Conservation (phyloP, 2,113 vertebrate genomes). For the Pandion haliaetus region DNA sequence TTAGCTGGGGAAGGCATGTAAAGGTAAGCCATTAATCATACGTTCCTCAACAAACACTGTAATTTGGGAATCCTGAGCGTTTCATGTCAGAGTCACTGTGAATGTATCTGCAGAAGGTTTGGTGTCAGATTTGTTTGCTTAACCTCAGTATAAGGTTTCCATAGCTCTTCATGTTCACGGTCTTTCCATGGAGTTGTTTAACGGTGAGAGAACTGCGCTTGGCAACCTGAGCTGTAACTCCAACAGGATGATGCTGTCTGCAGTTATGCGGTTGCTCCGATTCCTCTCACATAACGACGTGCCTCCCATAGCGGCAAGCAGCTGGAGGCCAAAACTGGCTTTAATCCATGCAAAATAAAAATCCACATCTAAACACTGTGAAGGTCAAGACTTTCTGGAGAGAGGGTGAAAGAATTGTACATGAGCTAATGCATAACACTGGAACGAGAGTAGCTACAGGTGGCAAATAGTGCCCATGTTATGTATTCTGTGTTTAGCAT, state of each 20-base stretch:
- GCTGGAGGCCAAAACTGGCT: neutral
- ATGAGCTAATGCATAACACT: neutral
- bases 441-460: neutral
- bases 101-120: neutral
- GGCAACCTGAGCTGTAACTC: neutral
- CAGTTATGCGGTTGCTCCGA: neutral
- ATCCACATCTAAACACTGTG: neutral
- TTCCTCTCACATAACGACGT: fast-evolving
- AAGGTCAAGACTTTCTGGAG: neutral
- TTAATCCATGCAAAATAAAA: neutral
- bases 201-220: neutral
- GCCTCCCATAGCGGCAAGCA: neutral
- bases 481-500: neutral
- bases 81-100: neutral
- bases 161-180: neutral
- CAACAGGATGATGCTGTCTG: neutral
- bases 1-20: neutral
- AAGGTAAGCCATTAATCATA: neutral
- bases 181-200: neutral
- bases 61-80: neutral
- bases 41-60: fast-evolving
- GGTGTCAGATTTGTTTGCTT: constrained; percentile 44
- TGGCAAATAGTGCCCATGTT: neutral
- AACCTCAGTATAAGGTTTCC: constrained; percentile 22
- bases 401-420: neutral